Conservation (phyloP, 2,797 vertebrate species). For the Pseudocheirus occidentalis region DNA sequence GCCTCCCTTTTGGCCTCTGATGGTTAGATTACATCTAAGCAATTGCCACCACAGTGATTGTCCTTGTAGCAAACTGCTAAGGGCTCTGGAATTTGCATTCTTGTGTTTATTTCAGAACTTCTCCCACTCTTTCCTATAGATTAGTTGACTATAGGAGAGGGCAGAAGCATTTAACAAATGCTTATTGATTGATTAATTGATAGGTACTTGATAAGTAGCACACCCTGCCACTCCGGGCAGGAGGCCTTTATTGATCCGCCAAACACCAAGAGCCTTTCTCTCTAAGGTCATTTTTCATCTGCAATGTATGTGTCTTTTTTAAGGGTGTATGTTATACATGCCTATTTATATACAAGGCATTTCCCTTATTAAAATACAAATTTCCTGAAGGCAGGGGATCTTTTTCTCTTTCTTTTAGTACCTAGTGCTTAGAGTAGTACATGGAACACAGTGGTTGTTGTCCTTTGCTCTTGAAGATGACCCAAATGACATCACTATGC, state of each 20-base stretch:
- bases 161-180: not conserved
- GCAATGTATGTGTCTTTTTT: not conserved
- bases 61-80: not conserved
- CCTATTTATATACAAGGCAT: not conserved
- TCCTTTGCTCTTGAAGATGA: too few relatives aligned
- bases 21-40: not conserved
- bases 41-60: not conserved
- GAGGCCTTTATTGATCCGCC: not conserved
- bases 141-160: not conserved
- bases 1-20: not conserved
- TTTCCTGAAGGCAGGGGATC: not conserved
- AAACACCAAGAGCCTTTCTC: not conserved
- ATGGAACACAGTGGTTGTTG: not conserved
- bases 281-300: not conserved
- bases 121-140: not conserved
- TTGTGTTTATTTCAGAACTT: not conserved
- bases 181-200: not conserved
- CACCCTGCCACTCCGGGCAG: not conserved
- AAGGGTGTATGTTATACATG: not conserved
- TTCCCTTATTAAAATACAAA: not conserved
- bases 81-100: not conserved
- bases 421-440: not conserved
- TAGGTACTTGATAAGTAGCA: not conserved
- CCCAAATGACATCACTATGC: too few relatives aligned
- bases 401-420: not conserved